Conservation (phyloP, 2,888 invertebrate species). For the Tridacna crocea region DNA sequence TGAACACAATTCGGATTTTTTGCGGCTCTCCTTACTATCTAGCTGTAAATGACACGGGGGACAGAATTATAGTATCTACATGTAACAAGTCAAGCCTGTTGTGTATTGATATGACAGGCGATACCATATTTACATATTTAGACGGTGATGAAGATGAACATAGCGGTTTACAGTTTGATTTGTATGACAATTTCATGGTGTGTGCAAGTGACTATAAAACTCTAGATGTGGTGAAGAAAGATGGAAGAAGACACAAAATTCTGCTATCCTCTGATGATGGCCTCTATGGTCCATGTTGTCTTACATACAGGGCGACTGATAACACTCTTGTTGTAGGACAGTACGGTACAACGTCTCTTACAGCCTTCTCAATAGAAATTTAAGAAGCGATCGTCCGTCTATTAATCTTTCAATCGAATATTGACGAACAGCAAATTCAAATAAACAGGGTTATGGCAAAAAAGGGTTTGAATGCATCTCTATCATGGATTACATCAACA, state of each 20-base stretch:
- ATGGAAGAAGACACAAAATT: background rate
- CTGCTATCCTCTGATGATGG: background rate
- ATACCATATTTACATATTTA: background rate
- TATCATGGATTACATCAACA: too few relatives aligned
- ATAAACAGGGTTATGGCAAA: too few relatives aligned
- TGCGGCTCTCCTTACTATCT: background rate
- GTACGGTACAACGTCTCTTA: background rate
- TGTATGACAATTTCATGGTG: background rate
- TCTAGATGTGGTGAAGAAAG: background rate
- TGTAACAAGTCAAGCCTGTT: background rate
- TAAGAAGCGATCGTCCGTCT: too few relatives aligned
- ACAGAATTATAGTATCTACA: background rate
- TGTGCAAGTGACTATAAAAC: background rate
- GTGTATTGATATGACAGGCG: background rate
- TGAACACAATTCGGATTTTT: background rate
- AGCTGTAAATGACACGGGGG: background rate
- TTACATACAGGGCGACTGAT: background rate
- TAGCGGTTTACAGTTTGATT: background rate
- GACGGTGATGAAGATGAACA: background rate
- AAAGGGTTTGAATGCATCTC: too few relatives aligned
- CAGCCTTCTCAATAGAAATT: too few relatives aligned
- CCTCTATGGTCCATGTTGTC: background rate
- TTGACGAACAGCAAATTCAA: too few relatives aligned
- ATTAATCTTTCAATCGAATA: too few relatives aligned
- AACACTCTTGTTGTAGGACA: conserved; percentile 3